These are phyloP conservation scores for Platyrinchus mystaceus DNA, from an alignment of 2,797 vertebrate species.

Conservation along the genomic window DNA sequence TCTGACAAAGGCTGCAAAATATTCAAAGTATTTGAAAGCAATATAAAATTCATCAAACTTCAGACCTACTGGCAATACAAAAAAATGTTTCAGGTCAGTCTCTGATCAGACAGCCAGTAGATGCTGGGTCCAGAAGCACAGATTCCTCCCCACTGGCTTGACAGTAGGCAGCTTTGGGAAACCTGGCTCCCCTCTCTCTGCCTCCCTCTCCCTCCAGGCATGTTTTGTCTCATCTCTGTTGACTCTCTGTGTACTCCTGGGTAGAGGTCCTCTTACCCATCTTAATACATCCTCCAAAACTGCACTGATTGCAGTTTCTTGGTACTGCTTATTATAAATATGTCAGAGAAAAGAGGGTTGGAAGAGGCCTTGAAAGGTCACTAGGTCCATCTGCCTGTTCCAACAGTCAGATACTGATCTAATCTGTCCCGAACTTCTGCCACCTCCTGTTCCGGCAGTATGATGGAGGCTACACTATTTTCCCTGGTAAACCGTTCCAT, in stretches of 20 bases:
- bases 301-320: not conserved
- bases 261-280: not conserved
- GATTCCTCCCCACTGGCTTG: not conserved
- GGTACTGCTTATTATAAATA: not conserved
- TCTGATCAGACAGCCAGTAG: not conserved
- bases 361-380: not conserved
- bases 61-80: not conserved
- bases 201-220: not conserved
- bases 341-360: not conserved
- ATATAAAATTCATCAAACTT: not conserved
- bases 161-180: not conserved
- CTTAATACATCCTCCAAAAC: not conserved
- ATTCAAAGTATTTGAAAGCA: not conserved
- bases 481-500: not conserved
- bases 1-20: not conserved
- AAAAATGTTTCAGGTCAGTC: not conserved
- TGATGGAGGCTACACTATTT: not conserved
- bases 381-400: not conserved
- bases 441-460: not conserved
- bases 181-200: not conserved
- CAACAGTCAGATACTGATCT: not conserved
- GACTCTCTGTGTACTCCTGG: not conserved
- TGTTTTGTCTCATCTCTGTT: not conserved
- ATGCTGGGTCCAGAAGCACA: not conserved
- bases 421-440: not conserved